Percentiles rank a stretch among this genome's conserved stretches.
Evolutionary conservation across 2,888 invertebrate genomes (phyloP).

Genomic region (Sphaerophoria rueppellii): DNA sequence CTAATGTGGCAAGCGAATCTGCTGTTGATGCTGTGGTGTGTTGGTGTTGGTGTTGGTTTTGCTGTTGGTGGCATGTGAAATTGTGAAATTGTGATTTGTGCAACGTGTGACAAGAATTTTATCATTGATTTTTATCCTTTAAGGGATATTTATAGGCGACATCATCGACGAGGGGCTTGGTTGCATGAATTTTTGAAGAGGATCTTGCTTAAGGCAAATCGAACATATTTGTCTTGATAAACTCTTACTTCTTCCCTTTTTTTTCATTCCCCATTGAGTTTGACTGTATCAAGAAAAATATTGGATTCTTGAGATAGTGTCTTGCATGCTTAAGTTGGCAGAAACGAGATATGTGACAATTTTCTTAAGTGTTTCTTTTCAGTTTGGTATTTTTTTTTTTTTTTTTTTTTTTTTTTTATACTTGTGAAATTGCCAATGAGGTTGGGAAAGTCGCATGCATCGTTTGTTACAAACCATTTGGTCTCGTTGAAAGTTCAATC

Average conservation of each 20-base stretch:
- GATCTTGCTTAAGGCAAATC: constrained; percentile 3
- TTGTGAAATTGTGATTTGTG: constrained; percentile 63
- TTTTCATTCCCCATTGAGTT: neutral
- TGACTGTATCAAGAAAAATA: constrained; percentile 23
- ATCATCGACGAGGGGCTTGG: neutral
- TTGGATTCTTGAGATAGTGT: constrained; percentile 31
- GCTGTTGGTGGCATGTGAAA: constrained; percentile 2
- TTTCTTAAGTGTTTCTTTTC: constrained; percentile 14
- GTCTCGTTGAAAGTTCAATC: constrained; percentile 8
- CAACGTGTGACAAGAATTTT: constrained; percentile 63
- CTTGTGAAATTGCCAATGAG: constrained; percentile 26
- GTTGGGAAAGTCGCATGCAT: constrained; percentile 2
- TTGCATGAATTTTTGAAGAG: neutral
- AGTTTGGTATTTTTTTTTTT: neutral
- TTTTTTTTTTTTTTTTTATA: neutral
- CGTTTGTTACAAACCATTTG: neutral
- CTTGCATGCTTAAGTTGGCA: constrained; percentile 12
- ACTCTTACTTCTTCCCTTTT: neutral
- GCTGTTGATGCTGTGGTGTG: neutral
- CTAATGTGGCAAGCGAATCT: constrained; percentile 13
- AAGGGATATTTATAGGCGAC: constrained; percentile 38
- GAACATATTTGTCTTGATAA: constrained; percentile 35
- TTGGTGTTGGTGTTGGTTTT: neutral
- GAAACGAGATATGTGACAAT: constrained; percentile 16
- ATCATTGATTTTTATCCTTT: constrained; percentile 54